phyloP scores from a whole-genome alignment of 35 echinoderm and acorn worm genomes.

The Heliocidaris tuberculata region DNA sequence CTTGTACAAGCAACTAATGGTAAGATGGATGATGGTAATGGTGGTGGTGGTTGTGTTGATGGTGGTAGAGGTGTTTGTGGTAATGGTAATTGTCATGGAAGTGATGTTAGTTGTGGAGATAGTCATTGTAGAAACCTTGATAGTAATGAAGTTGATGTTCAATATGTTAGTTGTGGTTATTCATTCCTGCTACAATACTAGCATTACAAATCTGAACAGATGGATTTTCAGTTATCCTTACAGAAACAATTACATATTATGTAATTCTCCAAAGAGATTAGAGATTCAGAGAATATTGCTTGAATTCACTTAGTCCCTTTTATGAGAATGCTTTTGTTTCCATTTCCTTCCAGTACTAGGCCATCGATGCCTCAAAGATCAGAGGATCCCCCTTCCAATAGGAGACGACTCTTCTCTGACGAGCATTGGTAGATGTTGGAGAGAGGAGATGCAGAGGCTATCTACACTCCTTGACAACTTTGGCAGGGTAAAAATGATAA shows the following conservation, averaged over 20 bases:
- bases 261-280: no score
- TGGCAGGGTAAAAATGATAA: constrained; percentile 23
- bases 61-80: background rate
- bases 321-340: background rate
- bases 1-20: constrained; percentile 85
- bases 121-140: no score
- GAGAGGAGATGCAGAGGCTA: constrained; percentile 39
- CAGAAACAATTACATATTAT: no score
- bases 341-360: constrained; percentile 13
- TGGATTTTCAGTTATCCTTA: no score
- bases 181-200: no score
- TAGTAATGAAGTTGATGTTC: background rate
- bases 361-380: constrained; percentile 20
- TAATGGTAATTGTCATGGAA: background rate
- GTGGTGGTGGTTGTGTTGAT: background rate
- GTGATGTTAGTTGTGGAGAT: background rate
- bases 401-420: constrained; percentile 5
- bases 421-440: constrained; percentile 36
- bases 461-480: background rate
- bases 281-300: no score
- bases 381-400: constrained; percentile 11
- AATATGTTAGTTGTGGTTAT: background rate
- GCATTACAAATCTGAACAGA: no score
- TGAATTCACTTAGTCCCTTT: background rate
- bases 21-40: no score